Conservation (phyloP, 2,113 vertebrate species). For the Sus scrofa region T2T-Sscrofa CM000812.6:72410001-72410500, state of each 20-base stretch:
- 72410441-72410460: not conserved
- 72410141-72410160: not conserved
- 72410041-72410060: not conserved
- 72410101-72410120: not conserved
- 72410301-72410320: not conserved
- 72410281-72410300: not conserved
- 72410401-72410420: conserved; percentile 20
- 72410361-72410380: conserved; percentile 32
- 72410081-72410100: not conserved
- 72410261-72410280: not conserved
- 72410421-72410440: conserved; percentile 46
- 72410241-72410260: not conserved
- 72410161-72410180: not conserved
- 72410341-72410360: conserved; percentile 16
- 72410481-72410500: conserved; percentile 51
- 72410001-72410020: not conserved
- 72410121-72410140: not conserved
- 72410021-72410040: not conserved
- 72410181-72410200: not conserved
- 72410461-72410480: conserved; percentile 27
- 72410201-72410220: not conserved
- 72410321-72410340: not conserved
- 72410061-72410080: not conserved
- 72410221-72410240: conserved; percentile 5
- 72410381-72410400: conserved; percentile 24